Percentiles rank a stretch among this genome's conserved stretches.
Evolutionary conservation across 1,140 invertebrate species (phyloP).

Genomic region (Camponotus floridanus): DNA sequence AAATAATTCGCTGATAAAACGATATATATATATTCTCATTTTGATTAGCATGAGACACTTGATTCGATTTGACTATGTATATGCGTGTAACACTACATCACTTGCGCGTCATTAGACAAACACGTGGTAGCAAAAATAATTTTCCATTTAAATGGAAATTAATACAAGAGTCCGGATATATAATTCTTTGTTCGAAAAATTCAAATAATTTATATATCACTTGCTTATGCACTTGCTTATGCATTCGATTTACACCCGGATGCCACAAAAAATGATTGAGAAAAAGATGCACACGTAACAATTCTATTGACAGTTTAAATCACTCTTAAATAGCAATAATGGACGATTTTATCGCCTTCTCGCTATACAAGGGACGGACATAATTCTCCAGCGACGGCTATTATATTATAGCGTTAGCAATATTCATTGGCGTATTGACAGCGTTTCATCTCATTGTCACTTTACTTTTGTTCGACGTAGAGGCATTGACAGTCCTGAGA

Average conservation of each 20-base stretch:
- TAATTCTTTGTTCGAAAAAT: too few relatives aligned
- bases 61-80: not conserved
- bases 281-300: not conserved
- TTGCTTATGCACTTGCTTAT: not conserved
- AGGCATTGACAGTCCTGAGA: slow-evolving; percentile 6
- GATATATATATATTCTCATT: not conserved
- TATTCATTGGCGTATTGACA: slow-evolving; percentile 49
- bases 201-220: not conserved
- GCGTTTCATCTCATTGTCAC: slow-evolving; percentile 49
- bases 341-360: slow-evolving; percentile 34
- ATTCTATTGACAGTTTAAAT: slow-evolving; percentile 12
- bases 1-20: not conserved
- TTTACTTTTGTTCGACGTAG: slow-evolving; percentile 28
- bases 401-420: slow-evolving; percentile 40
- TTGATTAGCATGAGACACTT: not conserved
- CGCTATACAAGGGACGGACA: not conserved
- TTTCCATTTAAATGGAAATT: not conserved
- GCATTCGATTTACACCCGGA: not conserved
- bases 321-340: slow-evolving; percentile 34
- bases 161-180: not conserved
- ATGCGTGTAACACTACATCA: not conserved
- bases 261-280: not conserved
- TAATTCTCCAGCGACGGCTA: slow-evolving; percentile 24
- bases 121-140: not conserved
- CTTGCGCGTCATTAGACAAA: not conserved